phyloP scores from a whole-genome alignment of 2,797 vertebrate species.

The Sylvilagus floridanus region DNA sequence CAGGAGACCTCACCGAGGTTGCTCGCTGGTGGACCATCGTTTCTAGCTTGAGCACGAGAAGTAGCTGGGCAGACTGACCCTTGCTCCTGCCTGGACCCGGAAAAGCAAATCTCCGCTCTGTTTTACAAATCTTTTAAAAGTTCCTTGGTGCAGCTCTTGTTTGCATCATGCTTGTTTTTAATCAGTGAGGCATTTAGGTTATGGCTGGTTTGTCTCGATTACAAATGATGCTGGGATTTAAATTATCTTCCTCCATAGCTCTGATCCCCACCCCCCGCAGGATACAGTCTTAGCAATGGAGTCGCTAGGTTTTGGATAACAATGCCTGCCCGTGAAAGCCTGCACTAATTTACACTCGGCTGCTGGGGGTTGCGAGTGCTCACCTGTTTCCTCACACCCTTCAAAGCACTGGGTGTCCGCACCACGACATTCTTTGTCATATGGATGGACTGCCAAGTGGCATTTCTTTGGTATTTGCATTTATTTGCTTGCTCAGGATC shows the following conservation, averaged over 20 bases:
- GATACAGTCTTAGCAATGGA: slow-evolving; percentile 43
- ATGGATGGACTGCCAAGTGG: slow-evolving; percentile 8
- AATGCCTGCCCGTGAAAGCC: neutral
- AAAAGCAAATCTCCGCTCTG: neutral
- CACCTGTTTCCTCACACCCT: slow-evolving; percentile 19
- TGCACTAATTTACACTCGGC: neutral
- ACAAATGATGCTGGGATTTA: slow-evolving; percentile 63
- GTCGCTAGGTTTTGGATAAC: slow-evolving; percentile 53
- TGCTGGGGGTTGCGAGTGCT: neutral
- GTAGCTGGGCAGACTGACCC: neutral
- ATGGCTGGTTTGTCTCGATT: slow-evolving; percentile 50
- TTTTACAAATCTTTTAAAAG: slow-evolving; percentile 57
- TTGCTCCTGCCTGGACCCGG: neutral
- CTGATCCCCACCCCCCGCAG: neutral
- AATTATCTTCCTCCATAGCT: slow-evolving; percentile 23
- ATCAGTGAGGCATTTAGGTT: slow-evolving; percentile 46
- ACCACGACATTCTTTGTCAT: neutral
- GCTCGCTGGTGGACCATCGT: neutral
- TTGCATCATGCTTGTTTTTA: slow-evolving; percentile 43
- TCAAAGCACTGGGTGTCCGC: neutral
- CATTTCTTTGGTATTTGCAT: slow-evolving; percentile 8
- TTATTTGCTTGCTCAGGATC: neutral
- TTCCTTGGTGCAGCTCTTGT: neutral
- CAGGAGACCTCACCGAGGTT: neutral
- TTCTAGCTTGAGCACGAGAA: neutral